Evolutionary conservation across 2,797 vertebrate species (phyloP), one percentile per base, ranked within the genome.

Genomic region (Ptychobarbus kaznakovi): DNA sequence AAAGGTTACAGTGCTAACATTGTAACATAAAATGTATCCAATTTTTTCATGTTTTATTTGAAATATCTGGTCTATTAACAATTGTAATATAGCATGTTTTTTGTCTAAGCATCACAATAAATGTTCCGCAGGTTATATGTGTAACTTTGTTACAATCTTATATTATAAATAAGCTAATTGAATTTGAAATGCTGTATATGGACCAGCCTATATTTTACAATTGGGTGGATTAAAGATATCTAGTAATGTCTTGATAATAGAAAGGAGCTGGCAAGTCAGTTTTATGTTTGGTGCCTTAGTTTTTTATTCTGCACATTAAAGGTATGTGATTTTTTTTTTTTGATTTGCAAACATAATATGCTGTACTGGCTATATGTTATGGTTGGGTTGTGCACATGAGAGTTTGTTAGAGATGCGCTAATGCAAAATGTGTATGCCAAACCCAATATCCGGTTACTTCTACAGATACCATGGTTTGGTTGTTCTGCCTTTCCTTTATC

Each of bases 401-500:
- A 49, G 42, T 25, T 4, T 72, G n/a, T 25, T 8, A 28, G 6
- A 25, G 42, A 25, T 46, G 35, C 2, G 8, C 35, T 10, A 40
- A 22, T 7, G 40, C 22, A 91, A 89, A 28, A 28, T 63, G 6
- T 7, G 61, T 13, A 63, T 63, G 61, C 28, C 13, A 65, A 65
- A 65, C 13, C 61, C 28, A 32, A 32, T 32, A 65, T 65, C 25
- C 13, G 8, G 61, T 16, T 32, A 65, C 61, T 65, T 65, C 61
- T 65, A 32, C 13, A 65, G 32, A 58, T n/a, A 10, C 22, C 56
- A n/a, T 58, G 20, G 10, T 58, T 58, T 58, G 22, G 9, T 58
- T 10, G 56, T 1, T 58, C 22, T 58, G 20, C 22, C 18, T 53
- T 53, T 20, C 18, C 6, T 53, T 53, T 32, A 32, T 32, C 32